Percentiles rank a stretch among this genome's conserved stretches.
These are phyloP conservation scores for Troilus luridus DNA, from an alignment of 2,888 invertebrate species.

Conservation along the genomic window DNA sequence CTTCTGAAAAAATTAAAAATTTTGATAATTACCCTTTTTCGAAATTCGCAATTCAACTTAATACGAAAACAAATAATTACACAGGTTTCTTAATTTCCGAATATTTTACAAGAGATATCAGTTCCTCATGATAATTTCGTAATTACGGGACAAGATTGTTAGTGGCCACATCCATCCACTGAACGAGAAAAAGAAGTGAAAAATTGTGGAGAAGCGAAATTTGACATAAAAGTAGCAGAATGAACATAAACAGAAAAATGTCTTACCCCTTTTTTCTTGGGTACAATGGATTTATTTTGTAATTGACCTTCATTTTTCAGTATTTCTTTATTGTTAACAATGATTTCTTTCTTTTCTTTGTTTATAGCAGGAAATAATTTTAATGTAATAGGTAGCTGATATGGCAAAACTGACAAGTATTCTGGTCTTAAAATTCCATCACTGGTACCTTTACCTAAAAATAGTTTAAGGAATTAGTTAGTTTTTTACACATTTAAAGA, in stretches of 20 bases:
- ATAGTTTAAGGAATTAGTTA: not conserved
- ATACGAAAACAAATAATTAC: too few species aligned
- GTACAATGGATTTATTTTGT: conserved; percentile 17
- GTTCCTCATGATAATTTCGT: not conserved
- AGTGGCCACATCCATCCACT: not conserved
- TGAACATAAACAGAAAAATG: not conserved
- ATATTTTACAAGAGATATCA: not conserved
- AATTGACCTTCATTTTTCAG: conserved; percentile 48
- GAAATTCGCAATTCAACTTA: too few species aligned
- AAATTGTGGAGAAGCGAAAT: not conserved
- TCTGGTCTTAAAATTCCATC: conserved; percentile 58
- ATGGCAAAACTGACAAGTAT: conserved; percentile 4
- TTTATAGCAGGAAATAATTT: not conserved
- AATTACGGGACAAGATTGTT: too few species aligned
- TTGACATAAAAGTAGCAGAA: not conserved
- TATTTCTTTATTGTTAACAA: conserved; percentile 30
- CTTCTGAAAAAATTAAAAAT: too few species aligned
- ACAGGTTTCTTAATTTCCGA: not conserved
- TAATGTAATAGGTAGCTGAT: conserved; percentile 49
- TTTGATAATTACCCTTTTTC: too few species aligned
- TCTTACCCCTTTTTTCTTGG: conserved; percentile 40
- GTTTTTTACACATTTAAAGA: not conserved
- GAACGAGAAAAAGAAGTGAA: not conserved
- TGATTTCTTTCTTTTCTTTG: conserved; percentile 20
- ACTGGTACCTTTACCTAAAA: conserved; percentile 52